A percentile compares a stretch with the other conserved stretches of the same genome.
Evolutionary conservation across 2,797 vertebrate species (phyloP).

Genomic region (Poecilia velifera): DNA sequence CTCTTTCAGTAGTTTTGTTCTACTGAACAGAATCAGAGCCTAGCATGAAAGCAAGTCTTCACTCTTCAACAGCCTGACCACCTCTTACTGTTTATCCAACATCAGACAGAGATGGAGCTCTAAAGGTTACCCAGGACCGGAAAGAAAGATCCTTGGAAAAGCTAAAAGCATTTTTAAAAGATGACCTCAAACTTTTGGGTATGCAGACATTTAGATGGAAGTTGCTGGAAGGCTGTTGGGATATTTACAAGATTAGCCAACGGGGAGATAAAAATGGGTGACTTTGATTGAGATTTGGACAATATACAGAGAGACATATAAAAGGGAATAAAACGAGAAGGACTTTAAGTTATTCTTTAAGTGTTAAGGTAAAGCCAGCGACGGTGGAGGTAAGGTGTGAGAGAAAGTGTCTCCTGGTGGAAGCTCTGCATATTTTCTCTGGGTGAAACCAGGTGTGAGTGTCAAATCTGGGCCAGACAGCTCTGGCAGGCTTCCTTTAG

Average conservation of each 20-base stretch:
- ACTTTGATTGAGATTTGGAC: background rate
- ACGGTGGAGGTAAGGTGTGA: constrained; percentile 37
- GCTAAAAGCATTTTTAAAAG: background rate
- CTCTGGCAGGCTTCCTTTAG: constrained; percentile 45
- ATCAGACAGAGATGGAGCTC: constrained; percentile 19
- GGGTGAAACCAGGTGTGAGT: constrained; percentile 76
- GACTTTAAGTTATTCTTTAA: background rate
- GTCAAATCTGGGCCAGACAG: constrained; percentile 47
- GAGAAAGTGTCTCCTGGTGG: constrained; percentile 64
- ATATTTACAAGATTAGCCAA: constrained; percentile 1
- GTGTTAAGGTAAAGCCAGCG: background rate
- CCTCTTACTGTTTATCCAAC: constrained; percentile 15
- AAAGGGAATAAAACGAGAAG: background rate
- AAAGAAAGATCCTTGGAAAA: background rate
- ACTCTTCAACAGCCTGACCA: constrained; percentile 7
- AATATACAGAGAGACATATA: background rate
- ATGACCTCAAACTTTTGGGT: background rate
- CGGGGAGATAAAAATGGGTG: background rate
- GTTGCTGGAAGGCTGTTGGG: background rate
- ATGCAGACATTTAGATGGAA: background rate
- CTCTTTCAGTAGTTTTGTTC: background rate
- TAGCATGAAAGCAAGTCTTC: background rate
- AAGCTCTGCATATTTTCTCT: constrained; percentile 51
- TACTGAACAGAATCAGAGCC: background rate
- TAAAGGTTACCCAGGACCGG: constrained; percentile 35